Evolutionary conservation across 1,140 invertebrate genomes (phyloP), one percentile per base, ranked within the genome.

Genomic region (Periplaneta americana): DNA sequence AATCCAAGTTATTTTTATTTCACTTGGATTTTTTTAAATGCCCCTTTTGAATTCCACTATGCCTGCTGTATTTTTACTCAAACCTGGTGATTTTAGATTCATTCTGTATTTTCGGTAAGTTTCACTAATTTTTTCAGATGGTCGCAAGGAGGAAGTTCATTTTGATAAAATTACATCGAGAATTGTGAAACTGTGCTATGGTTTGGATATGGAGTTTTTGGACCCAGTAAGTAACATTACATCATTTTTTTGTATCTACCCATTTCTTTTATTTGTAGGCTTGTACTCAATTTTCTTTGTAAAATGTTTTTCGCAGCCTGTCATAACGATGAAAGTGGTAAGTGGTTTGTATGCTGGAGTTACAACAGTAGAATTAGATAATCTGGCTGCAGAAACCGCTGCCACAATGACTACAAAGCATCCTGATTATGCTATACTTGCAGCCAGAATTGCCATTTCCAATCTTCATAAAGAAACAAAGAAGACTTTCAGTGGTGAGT

Each of bases 81-180:
- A 57, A 28, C 22, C 11, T 28, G 0, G 18, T 11, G 2, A 11
- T 0, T n/a, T 36, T 28, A 34, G 11, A 22, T 78, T 78, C 11
- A 34, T 78, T 34, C 28, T 10, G 33, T 78, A 32, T 15, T 34
- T 34, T 1, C 15, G n/a, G n/a, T n/a, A n/a, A n/a, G n/a, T n/a
- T n/a, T n/a, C n/a, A n/a, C n/a, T 34, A 80, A 31, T 57, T 37
- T 36, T 36, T 36, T 28, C 48, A 80, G 97, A 95, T 92, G 97
- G 97, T 0, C 91, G 95, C n/a, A 92, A 95, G 85, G 98, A 99
- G 88, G 93, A 95, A 85, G 95, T 99, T 6, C 96, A 98, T 88
- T 97, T 99, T 88, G 98, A 99, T 88, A 99, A 99, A 92, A 99
- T 99, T 81, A 99, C 98, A 2, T 97, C 96, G 0, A 91, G 98